These are phyloP conservation scores for Manis javanica DNA, from an alignment of 2,797 vertebrate species.

Conservation along the genomic window DNA sequence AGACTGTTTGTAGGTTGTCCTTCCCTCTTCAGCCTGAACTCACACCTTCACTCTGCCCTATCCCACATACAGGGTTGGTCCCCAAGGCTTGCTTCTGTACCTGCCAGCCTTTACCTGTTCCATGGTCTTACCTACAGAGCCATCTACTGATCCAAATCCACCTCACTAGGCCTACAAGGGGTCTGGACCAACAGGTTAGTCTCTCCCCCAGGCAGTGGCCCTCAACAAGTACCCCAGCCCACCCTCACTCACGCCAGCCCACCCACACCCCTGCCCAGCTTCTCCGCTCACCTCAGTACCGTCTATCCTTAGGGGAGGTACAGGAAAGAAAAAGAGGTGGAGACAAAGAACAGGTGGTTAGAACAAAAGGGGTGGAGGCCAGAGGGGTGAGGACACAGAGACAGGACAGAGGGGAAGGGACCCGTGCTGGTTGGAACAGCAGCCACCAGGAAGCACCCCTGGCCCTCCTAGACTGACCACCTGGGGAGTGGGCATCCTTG, in stretches of 20 bases:
- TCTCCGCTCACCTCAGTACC: conserved; percentile 95
- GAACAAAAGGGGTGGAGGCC: conserved; percentile 81
- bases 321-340: conserved; percentile 89
- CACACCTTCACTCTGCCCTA: background rate
- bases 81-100: too few relatives aligned
- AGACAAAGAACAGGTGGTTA: conserved; percentile 90
- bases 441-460: background rate
- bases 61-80: background rate
- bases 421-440: background rate
- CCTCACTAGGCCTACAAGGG: background rate
- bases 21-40: background rate
- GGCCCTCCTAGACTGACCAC: background rate
- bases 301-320: conserved; percentile 96
- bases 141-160: background rate
- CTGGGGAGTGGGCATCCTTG: accelerated
- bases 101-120: background rate
- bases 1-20: background rate
- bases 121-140: background rate
- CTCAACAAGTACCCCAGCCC: background rate
- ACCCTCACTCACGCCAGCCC: conserved; percentile 63
- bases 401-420: conserved; percentile 27
- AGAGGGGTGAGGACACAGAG: conserved; percentile 47
- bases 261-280: conserved; percentile 75
- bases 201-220: background rate
- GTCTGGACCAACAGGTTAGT: background rate